Evolutionary conservation across 2,888 invertebrate genomes (phyloP).

Genomic region (Abrostola triplasia): DNA sequence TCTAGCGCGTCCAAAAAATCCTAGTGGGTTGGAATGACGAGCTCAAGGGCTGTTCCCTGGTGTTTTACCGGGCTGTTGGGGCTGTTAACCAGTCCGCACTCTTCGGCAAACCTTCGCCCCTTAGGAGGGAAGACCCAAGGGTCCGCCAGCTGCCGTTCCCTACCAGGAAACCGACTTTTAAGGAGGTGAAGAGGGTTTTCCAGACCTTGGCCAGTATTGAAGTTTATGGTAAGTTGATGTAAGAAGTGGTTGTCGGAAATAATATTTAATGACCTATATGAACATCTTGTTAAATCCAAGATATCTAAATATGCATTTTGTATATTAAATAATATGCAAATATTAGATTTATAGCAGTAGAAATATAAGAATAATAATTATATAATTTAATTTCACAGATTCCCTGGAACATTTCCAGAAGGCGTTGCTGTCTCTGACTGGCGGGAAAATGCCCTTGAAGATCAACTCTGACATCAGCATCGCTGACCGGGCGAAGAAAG

Average conservation of each 20-base stretch:
- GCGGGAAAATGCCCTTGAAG: constrained; percentile 64
- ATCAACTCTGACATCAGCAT: constrained; percentile 67
- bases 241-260: too few species aligned
- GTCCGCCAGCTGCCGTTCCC: constrained; percentile 93
- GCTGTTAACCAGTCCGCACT: constrained; percentile 91
- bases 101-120: constrained; percentile 92
- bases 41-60: constrained; percentile 90
- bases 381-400: constrained; percentile 72
- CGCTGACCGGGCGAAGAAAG: constrained; percentile 69
- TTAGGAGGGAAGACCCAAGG: constrained; percentile 89
- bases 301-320: not conserved
- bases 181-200: constrained; percentile 93
- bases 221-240: constrained; percentile 89
- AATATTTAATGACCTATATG: too few species aligned
- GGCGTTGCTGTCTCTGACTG: constrained; percentile 72
- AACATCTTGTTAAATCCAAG: too few species aligned
- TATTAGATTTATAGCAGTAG: too few species aligned
- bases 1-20: constrained; percentile 93
- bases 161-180: constrained; percentile 93
- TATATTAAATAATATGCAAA: too few species aligned
- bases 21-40: constrained; percentile 91
- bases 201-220: constrained; percentile 90
- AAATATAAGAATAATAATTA: not conserved
- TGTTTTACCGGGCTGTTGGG: constrained; percentile 93
- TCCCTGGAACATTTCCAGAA: constrained; percentile 86